Conservation (phyloP, 1,140 invertebrate species). For the Marisa cornuarietis region DNA sequence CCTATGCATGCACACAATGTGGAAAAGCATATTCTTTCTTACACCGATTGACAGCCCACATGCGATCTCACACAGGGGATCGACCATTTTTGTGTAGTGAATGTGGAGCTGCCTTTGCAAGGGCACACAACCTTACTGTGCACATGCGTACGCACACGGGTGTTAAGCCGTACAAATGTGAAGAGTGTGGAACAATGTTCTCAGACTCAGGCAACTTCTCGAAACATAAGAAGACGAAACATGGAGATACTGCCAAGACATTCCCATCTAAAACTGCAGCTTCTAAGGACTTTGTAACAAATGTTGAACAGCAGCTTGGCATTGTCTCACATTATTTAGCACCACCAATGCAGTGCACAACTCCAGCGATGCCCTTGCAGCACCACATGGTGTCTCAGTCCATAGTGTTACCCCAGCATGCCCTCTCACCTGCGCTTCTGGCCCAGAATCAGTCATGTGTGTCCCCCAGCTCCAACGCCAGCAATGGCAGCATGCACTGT, state of each 20-base stretch:
- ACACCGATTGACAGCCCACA: conserved; percentile 19
- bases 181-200: conserved; percentile 89
- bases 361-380: conserved; percentile 5
- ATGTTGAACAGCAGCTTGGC: background rate
- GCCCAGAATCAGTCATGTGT: background rate
- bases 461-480: background rate
- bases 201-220: conserved; percentile 23
- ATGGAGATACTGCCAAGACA: conserved; percentile 11
- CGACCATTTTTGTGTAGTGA: conserved; percentile 67
- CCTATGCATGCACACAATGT: conserved; percentile 20
- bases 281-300: background rate
- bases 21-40: conserved; percentile 20
- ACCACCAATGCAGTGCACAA: background rate
- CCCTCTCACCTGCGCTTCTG: background rate
- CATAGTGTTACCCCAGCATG: background rate
- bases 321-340: background rate
- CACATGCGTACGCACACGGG: conserved; percentile 91
- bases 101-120: conserved; percentile 74
- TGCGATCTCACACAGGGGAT: conserved; percentile 34
- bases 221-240: conserved; percentile 20
- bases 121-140: conserved; percentile 82
- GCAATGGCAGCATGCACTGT: conserved; percentile 1
- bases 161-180: conserved; percentile 73
- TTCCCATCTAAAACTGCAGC: background rate
- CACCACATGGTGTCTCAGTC: background rate